phyloP scores from a whole-genome alignment of 2,888 invertebrate species.

The Mactromeris polynyma region DNA sequence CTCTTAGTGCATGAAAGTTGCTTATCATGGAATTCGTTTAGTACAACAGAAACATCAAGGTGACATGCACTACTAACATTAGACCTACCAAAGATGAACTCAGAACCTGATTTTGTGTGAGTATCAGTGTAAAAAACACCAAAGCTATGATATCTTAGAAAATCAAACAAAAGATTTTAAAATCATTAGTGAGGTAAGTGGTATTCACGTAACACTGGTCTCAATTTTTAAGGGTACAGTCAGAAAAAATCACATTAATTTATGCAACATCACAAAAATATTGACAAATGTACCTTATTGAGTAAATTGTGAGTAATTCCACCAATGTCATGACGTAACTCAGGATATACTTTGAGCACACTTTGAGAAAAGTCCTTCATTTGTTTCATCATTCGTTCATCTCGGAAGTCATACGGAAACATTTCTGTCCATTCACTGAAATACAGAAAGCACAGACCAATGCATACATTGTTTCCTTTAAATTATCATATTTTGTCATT shows the following conservation, averaged over 20 bases:
- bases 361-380: conserved; percentile 96
- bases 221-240: not conserved
- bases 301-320: conserved; percentile 94
- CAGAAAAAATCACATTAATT: not conserved
- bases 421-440: conserved; percentile 96
- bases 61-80: not conserved
- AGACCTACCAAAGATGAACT: not conserved
- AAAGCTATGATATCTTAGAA: not conserved
- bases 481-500: not conserved
- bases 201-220: too few relatives aligned
- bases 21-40: not conserved
- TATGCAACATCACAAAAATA: not conserved
- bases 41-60: not conserved
- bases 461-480: not conserved
- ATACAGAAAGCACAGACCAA: not conserved
- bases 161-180: too few relatives aligned
- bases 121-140: too few relatives aligned
- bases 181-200: too few relatives aligned
- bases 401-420: conserved; percentile 98
- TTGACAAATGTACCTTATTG: conserved; percentile 88
- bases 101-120: not conserved
- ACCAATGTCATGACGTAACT: conserved; percentile 93
- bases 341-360: conserved; percentile 88
- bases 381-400: conserved; percentile 97
- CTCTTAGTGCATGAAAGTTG: not conserved